Evolutionary conservation across 2,797 vertebrate genomes (phyloP).

Genomic region (Semotilus atromaculatus): DNA sequence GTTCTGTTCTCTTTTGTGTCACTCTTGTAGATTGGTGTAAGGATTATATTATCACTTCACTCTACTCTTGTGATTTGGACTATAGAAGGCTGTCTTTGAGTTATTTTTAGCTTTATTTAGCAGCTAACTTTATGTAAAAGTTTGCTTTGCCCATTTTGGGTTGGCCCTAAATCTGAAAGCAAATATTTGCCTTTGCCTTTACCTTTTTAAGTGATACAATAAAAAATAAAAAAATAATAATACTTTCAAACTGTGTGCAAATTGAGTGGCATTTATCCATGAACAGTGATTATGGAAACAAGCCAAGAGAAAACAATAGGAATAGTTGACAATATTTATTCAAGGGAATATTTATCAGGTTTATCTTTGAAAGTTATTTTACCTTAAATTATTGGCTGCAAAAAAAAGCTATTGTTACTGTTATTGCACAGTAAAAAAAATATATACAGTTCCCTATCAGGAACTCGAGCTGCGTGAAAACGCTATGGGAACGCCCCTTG

Average conservation of each 20-base stretch:
- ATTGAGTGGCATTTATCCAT: background rate
- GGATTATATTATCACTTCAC: constrained; percentile 34
- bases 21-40: constrained; percentile 11
- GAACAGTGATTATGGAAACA: background rate
- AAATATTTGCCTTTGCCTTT: background rate
- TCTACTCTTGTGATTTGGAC: background rate
- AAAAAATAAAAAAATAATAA: background rate
- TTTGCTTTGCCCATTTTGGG: background rate
- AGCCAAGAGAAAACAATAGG: background rate
- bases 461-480: too few relatives aligned
- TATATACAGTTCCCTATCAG: too few relatives aligned
- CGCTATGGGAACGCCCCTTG: too few relatives aligned
- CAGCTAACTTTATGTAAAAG: background rate
- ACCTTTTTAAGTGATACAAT: background rate
- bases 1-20: constrained; percentile 41
- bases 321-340: background rate
- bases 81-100: background rate
- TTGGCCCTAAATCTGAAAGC: background rate
- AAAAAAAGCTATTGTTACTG: background rate
- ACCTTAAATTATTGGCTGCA: background rate
- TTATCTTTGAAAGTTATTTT: background rate
- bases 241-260: background rate
- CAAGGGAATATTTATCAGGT: background rate
- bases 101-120: constrained; percentile 2
- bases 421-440: background rate